Conservation (phyloP, 2,888 invertebrate species). For the Caenorhabditis plicata region DNA sequence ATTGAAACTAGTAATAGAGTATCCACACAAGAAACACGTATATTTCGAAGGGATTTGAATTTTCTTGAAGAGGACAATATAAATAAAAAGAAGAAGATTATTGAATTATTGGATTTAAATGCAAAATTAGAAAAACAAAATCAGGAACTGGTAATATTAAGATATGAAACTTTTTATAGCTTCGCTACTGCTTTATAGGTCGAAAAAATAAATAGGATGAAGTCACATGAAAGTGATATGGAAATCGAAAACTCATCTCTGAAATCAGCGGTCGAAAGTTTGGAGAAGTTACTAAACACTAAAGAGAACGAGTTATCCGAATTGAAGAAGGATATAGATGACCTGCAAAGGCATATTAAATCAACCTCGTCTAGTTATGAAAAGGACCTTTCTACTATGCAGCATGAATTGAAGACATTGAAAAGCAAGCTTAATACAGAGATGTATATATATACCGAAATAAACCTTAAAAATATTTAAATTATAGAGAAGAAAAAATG, state of each 20-base stretch:
- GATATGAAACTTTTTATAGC: constrained; percentile 3
- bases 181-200: not conserved
- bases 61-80: constrained; percentile 13
- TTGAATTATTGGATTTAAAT: constrained; percentile 1
- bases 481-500: constrained; percentile 1
- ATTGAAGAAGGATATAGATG: no score
- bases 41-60: constrained; percentile 9
- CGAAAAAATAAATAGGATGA: not conserved
- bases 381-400: not conserved
- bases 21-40: constrained; percentile 19
- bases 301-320: not conserved
- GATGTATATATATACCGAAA: no score
- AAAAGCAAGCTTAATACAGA: no score
- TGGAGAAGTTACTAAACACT: not conserved
- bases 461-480: no score
- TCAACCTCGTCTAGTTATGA: not conserved
- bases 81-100: constrained; percentile 8
- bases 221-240: constrained; percentile 2
- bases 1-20: constrained; percentile 17
- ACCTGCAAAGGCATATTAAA: not conserved
- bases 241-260: not conserved
- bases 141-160: not conserved
- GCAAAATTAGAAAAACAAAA: not conserved
- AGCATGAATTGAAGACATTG: not conserved
- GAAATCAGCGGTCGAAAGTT: not conserved